A percentile compares a stretch with the other conserved stretches of the same genome.
Evolutionary conservation across 2,888 invertebrate genomes (phyloP).

Genomic region (Cecidostiba fungosa): DNA sequence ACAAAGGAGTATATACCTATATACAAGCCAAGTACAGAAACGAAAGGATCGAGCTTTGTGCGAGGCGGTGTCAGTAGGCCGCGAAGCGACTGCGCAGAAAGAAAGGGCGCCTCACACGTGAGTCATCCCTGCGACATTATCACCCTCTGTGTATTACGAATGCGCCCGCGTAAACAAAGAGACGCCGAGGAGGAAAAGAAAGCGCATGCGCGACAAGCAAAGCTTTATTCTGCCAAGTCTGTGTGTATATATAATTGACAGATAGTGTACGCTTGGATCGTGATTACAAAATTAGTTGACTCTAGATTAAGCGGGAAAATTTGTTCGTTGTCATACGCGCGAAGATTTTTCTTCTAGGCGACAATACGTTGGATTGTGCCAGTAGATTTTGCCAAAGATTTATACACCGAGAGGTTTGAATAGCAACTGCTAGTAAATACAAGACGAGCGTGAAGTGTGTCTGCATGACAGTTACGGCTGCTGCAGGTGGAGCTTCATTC

Average conservation of each 20-base stretch:
- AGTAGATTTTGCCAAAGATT: slow-evolving; percentile 28
- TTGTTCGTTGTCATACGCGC: background rate
- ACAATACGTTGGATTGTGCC: slow-evolving; percentile 18
- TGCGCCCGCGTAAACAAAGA: slow-evolving; percentile 17
- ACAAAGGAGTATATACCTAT: background rate
- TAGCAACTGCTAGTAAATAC: background rate
- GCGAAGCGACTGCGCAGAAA: background rate
- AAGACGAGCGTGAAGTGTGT: background rate
- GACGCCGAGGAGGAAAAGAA: background rate
- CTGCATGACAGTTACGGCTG: background rate
- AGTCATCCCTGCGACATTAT: slow-evolving; percentile 36
- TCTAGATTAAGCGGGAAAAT: background rate
- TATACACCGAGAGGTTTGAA: background rate
- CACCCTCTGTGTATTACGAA: background rate
- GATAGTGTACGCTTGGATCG: background rate
- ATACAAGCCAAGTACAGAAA: background rate
- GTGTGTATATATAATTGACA: background rate
- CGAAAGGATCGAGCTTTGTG: background rate
- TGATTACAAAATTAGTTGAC: background rate
- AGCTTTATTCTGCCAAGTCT: background rate
- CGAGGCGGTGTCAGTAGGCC: slow-evolving; percentile 15
- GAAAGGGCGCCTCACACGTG: slow-evolving; percentile 8
- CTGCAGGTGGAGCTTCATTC: background rate
- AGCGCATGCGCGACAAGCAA: background rate
- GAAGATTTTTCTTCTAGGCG: background rate